Percentiles rank a stretch among this genome's conserved stretches.
Conservation (phyloP, 2,888 invertebrate species). For the Catotricha subobsoleta region DNA sequence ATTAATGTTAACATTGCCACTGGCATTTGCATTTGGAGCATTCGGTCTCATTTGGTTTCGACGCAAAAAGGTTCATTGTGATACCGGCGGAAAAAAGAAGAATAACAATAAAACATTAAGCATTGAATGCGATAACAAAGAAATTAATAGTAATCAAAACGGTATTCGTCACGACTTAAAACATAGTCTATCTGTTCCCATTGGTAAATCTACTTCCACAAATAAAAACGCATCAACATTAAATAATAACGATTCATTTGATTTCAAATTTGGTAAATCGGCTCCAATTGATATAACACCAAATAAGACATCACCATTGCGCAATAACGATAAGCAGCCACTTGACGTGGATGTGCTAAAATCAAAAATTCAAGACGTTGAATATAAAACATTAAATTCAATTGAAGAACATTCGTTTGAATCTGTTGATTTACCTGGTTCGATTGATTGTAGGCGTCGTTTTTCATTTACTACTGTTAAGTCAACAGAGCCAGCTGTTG, state of each 20-base stretch:
- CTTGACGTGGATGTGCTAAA: slow-evolving; percentile 41
- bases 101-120: slow-evolving; percentile 24
- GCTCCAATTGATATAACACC: slow-evolving; percentile 45
- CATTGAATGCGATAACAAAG: not conserved
- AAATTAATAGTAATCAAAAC: slow-evolving; percentile 10
- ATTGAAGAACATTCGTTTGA: slow-evolving; percentile 13
- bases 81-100: slow-evolving; percentile 46
- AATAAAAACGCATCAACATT: slow-evolving; percentile 7
- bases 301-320: slow-evolving; percentile 26
- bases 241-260: slow-evolving; percentile 8
- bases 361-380: slow-evolving; percentile 21
- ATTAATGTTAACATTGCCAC: slow-evolving; percentile 57
- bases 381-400: slow-evolving; percentile 12
- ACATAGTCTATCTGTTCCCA: slow-evolving; percentile 9
- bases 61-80: slow-evolving; percentile 55
- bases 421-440: slow-evolving; percentile 24
- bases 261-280: slow-evolving; percentile 35
- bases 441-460: slow-evolving; percentile 13
- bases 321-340: slow-evolving; percentile 43
- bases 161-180: slow-evolving; percentile 7
- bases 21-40: slow-evolving; percentile 59
- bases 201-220: slow-evolving; percentile 2
- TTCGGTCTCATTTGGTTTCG: slow-evolving; percentile 66
- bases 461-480: slow-evolving; percentile 12
- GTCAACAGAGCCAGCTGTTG: slow-evolving; percentile 20